These are phyloP conservation scores for Dipodomys ordii DNA, from an alignment of 2,113 vertebrate genomes.

Conservation along the genomic window DNA sequence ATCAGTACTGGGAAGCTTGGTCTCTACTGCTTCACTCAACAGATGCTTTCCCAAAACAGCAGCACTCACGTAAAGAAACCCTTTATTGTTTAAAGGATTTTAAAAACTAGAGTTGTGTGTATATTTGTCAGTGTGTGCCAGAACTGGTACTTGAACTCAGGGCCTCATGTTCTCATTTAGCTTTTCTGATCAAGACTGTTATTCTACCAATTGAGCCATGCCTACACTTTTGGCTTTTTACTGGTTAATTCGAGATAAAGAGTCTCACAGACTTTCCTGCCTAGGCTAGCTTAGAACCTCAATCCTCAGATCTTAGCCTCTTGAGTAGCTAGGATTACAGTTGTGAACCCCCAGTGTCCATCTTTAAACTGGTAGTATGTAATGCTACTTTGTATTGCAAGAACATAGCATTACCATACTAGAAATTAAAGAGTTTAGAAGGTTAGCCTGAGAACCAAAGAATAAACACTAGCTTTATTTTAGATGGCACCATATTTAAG, in stretches of 20 bases:
- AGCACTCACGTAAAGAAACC: slow-evolving; percentile 8
- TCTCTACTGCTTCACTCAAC: neutral
- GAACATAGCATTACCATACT: neutral
- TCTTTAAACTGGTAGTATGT: neutral
- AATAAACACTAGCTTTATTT: slow-evolving; percentile 42
- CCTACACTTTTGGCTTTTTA: too few relatives aligned
- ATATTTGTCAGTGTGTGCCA: too few relatives aligned
- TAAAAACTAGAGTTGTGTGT: neutral
- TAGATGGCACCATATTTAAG: neutral
- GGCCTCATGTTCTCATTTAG: too few relatives aligned
- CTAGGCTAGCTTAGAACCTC: too few relatives aligned
- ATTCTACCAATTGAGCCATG: too few relatives aligned
- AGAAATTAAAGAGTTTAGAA: neutral
- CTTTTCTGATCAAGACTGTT: too few relatives aligned
- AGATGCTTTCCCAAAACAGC: neutral
- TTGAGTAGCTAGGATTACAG: too few relatives aligned
- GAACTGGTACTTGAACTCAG: too few relatives aligned
- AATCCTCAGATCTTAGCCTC: too few relatives aligned
- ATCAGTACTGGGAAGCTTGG: neutral
- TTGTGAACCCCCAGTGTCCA: too few relatives aligned
- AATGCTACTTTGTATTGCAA: neutral
- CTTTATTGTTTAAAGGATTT: neutral
- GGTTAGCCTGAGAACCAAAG: slow-evolving; percentile 6
- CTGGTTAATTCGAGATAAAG: too few relatives aligned
- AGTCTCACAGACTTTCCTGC: too few relatives aligned